These are phyloP conservation scores for Norana najaformis DNA, from an alignment of 2,888 invertebrate species.

Conservation along the genomic window DNA sequence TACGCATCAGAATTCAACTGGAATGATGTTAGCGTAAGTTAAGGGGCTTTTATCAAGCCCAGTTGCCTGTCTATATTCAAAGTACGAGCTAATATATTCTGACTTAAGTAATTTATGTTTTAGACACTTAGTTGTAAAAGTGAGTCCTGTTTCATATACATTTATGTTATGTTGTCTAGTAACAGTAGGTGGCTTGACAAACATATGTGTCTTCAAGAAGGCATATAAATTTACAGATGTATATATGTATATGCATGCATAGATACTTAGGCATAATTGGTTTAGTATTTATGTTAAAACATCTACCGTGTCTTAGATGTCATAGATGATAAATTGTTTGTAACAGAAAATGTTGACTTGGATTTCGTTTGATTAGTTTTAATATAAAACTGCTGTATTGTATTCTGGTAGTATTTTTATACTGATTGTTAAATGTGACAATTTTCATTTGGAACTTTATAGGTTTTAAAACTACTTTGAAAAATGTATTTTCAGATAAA, in stretches of 20 bases:
- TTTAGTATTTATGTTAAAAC: background rate
- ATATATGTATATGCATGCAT: background rate
- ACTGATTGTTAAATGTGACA: background rate
- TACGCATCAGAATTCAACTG: constrained; percentile 22
- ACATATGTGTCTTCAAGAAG: no score
- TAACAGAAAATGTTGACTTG: background rate
- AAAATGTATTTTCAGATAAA: background rate
- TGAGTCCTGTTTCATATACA: no score
- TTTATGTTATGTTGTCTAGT: no score
- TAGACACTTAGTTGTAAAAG: background rate
- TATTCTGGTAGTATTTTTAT: background rate
- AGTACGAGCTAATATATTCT: background rate
- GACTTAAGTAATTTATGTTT: background rate
- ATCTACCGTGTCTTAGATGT: background rate
- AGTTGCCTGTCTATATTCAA: background rate
- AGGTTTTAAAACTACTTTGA: background rate
- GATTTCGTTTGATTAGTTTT: background rate
- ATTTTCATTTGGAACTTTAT: background rate
- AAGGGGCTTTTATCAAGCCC: background rate
- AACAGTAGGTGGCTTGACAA: no score
- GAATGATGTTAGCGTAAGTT: constrained; percentile 22
- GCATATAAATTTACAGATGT: no score
- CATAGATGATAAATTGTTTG: background rate
- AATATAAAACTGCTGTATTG: background rate
- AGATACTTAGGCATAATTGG: background rate